phyloP scores from a whole-genome alignment of 2,888 invertebrate genomes.

The Stramonita haemastoma region DNA sequence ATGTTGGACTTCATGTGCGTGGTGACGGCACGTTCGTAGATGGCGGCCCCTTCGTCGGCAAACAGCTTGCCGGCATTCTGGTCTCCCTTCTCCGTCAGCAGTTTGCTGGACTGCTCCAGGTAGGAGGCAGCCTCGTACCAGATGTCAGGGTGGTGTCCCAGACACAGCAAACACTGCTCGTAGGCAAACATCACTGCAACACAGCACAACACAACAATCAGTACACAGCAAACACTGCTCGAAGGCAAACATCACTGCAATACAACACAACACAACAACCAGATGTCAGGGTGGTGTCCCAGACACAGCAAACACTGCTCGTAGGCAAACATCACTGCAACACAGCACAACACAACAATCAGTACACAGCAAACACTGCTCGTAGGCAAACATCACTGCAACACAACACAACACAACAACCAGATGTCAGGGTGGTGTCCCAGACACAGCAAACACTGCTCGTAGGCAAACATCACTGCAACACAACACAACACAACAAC shows the following conservation, averaged over 20 bases:
- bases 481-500: no score
- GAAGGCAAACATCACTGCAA: no score
- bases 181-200: conserved; percentile 95
- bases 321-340: conserved; percentile 95
- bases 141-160: conserved; percentile 98
- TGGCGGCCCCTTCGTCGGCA: conserved; percentile 93
- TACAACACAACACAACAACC: no score
- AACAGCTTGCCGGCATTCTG: conserved; percentile 94
- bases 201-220: no score
- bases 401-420: no score
- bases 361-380: no score
- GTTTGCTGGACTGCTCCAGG: conserved; percentile 94
- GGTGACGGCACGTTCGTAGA: conserved; percentile 95
- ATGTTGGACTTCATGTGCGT: conserved; percentile 93
- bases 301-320: conserved; percentile 97
- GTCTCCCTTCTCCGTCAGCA: conserved; percentile 96
- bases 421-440: conserved; percentile 99
- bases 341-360: no score
- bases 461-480: conserved; percentile 97
- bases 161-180: conserved; percentile 96
- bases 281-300: conserved; percentile 98
- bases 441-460: conserved; percentile 96
- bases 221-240: no score
- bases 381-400: no score
- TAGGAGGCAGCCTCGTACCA: conserved; percentile 98